phyloP scores from a whole-genome alignment of 92 coral and sea anemone species.

The Muricea muricata region DNA sequence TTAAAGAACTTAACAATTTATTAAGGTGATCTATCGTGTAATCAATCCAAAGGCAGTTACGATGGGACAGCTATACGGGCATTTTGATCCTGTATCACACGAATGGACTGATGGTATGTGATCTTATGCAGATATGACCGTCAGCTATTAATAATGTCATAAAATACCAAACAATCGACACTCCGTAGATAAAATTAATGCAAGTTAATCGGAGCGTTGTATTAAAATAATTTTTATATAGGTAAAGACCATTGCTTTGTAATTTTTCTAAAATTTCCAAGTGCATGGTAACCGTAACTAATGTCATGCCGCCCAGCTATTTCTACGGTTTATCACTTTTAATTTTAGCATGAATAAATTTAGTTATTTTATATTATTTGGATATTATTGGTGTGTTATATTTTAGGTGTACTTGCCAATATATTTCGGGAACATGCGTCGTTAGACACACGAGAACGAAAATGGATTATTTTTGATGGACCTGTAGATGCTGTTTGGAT shows the following conservation, averaged over 20 bases:
- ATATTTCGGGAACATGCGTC: slow-evolving; percentile 98
- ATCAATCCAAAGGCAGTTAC: slow-evolving; percentile 98
- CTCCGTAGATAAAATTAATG: too few relatives aligned
- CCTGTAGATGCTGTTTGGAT: slow-evolving; percentile 99
- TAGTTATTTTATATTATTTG: too few relatives aligned
- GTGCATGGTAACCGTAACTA: too few relatives aligned
- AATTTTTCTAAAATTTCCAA: too few relatives aligned
- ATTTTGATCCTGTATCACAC: slow-evolving; percentile 97
- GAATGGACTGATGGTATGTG: slow-evolving; percentile 97
- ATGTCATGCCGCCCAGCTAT: too few relatives aligned
- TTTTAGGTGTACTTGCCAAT: slow-evolving; percentile 90
- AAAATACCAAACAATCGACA: too few relatives aligned
- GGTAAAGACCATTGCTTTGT: too few relatives aligned
- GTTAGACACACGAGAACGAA: slow-evolving; percentile 80
- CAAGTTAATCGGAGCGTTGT: too few relatives aligned
- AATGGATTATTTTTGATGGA: slow-evolving; percentile 98
- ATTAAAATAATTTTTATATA: too few relatives aligned
- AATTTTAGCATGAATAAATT: too few relatives aligned
- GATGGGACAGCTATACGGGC: slow-evolving; percentile 96
- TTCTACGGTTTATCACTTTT: too few relatives aligned
- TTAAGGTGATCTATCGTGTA: slow-evolving; percentile 77
- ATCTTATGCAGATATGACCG: neutral
- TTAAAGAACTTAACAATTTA: neutral
- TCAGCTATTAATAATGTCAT: too few relatives aligned
- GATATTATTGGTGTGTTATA: neutral